phyloP scores from a whole-genome alignment of 2,113 vertebrate genomes.

The Phrynocephalus versicolor region DNA sequence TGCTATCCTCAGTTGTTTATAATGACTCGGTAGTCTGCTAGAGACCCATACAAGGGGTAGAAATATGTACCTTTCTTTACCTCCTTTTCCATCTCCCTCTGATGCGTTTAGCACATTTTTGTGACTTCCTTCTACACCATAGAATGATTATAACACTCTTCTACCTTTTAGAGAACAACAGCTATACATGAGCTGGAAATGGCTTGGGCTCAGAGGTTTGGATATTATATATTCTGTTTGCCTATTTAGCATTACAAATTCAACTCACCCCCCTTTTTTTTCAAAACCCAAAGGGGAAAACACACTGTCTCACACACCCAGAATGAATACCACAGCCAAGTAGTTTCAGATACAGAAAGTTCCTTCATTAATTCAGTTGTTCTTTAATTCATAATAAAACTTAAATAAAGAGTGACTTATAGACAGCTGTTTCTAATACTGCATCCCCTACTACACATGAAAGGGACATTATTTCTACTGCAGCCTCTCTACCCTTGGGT shows the following conservation, averaged over 20 bases:
- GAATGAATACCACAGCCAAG: slow-evolving; percentile 73
- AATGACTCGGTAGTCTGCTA: slow-evolving; percentile 53
- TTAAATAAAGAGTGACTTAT: slow-evolving; percentile 91
- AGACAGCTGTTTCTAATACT: slow-evolving; percentile 91
- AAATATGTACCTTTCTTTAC: slow-evolving; percentile 45
- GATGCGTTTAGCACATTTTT: slow-evolving; percentile 81
- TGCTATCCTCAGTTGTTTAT: slow-evolving; percentile 55
- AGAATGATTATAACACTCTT: slow-evolving; percentile 67
- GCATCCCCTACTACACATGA: slow-evolving; percentile 81
- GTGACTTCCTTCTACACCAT: slow-evolving; percentile 77
- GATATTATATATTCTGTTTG: slow-evolving; percentile 51
- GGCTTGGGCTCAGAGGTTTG: background rate
- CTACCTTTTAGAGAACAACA: slow-evolving; percentile 73
- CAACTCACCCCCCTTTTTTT: slow-evolving; percentile 30
- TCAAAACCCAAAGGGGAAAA: slow-evolving; percentile 32
- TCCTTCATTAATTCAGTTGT: slow-evolving; percentile 90
- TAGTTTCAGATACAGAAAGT: slow-evolving; percentile 82
- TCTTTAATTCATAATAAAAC: slow-evolving; percentile 90
- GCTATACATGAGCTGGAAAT: slow-evolving; percentile 52
- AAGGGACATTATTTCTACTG: slow-evolving; percentile 88
- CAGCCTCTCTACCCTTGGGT: slow-evolving; percentile 86
- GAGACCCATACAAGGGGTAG: slow-evolving; percentile 76
- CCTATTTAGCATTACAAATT: slow-evolving; percentile 77
- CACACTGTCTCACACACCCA: slow-evolving; percentile 16
- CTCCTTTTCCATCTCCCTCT: slow-evolving; percentile 39